Conservation (phyloP, 92 coral and sea anemone genomes). For the Epizoanthus fatuus region DNA sequence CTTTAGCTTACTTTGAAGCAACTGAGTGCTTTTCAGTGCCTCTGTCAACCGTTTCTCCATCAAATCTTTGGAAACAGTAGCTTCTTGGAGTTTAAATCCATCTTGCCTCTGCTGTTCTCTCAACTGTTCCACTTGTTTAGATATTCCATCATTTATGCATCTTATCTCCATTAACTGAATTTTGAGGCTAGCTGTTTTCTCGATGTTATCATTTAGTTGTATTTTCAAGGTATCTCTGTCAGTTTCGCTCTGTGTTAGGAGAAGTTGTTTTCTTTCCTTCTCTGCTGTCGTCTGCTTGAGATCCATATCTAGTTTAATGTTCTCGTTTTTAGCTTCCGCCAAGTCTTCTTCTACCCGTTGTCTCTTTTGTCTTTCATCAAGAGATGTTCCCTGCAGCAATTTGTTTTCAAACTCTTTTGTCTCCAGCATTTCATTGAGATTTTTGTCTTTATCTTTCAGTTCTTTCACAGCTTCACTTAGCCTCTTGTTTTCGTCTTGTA, state of each 20-base stretch:
- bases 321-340: constrained; percentile 70
- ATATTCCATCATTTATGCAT: constrained; percentile 82
- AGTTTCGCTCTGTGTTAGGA: constrained; percentile 75
- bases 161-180: constrained; percentile 85
- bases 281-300: constrained; percentile 64
- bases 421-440: constrained; percentile 45
- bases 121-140: constrained; percentile 70
- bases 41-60: constrained; percentile 84
- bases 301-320: constrained; percentile 71
- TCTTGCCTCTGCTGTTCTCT: constrained; percentile 80
- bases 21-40: constrained; percentile 74
- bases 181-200: constrained; percentile 79
- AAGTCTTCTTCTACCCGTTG: constrained; percentile 74
- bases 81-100: constrained; percentile 75
- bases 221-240: constrained; percentile 69
- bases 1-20: constrained; percentile 72
- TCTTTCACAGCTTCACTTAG: constrained; percentile 62
- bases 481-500: constrained; percentile 66
- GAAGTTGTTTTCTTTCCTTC: constrained; percentile 64
- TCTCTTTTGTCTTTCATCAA: constrained; percentile 39
- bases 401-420: constrained; percentile 3
- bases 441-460: constrained; percentile 66
- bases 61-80: constrained; percentile 80
- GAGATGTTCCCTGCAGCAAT: constrained; percentile 2
- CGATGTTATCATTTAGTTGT: constrained; percentile 85